phyloP scores from a whole-genome alignment of 2,113 vertebrate species.

The Malurus melanocephalus region DNA sequence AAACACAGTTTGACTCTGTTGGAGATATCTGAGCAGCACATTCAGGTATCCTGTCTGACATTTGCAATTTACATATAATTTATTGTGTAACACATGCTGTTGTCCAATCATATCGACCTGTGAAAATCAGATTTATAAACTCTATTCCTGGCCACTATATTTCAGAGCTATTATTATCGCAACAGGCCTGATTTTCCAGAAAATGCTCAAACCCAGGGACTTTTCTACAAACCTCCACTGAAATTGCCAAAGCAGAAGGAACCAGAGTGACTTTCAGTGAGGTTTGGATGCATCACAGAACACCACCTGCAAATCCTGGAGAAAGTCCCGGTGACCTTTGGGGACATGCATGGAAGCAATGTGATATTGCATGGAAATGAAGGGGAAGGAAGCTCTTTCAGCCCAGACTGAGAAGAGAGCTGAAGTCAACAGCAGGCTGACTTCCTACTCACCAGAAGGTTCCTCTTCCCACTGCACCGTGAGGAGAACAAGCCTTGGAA shows the following conservation, averaged over 20 bases:
- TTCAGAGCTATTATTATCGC: not conserved
- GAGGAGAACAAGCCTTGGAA: not conserved
- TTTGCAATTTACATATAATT: not conserved
- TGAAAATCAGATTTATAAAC: not conserved
- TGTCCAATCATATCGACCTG: not conserved
- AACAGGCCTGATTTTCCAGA: not conserved
- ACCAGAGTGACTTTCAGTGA: fast-evolving
- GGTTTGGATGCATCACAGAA: not conserved
- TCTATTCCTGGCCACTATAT: not conserved
- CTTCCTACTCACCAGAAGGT: constrained; percentile 35
- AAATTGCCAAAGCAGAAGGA: not conserved
- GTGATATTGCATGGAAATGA: not conserved
- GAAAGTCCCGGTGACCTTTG: not conserved
- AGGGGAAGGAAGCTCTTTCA: not conserved
- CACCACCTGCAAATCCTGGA: not conserved
- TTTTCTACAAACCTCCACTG: not conserved
- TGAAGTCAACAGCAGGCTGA: constrained; percentile 17
- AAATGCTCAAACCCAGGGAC: not conserved
- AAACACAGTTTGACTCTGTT: not conserved
- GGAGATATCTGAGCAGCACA: not conserved
- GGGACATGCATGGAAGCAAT: not conserved
- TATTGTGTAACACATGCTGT: not conserved
- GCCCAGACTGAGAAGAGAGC: not conserved
- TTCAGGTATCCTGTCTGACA: not conserved
- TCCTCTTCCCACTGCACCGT: not conserved